phyloP scores from a whole-genome alignment of 2,888 invertebrate species.

The Cyclophora punctaria region DNA sequence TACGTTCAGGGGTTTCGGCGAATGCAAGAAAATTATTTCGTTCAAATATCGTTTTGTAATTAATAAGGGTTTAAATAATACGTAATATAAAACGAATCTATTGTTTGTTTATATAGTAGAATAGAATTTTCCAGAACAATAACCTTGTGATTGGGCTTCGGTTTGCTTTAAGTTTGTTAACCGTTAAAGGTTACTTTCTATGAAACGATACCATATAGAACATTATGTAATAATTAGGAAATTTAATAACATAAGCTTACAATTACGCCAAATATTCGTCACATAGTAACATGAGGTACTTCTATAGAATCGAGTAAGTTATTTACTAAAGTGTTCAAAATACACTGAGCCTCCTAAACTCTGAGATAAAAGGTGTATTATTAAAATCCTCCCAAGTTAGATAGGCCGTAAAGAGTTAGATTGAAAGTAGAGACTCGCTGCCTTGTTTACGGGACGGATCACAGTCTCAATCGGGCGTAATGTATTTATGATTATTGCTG shows the following conservation, averaged over 20 bases:
- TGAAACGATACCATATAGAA: too few relatives aligned
- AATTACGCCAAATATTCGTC: too few relatives aligned
- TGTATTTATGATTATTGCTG: conserved; percentile 74
- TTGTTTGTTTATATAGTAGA: too few relatives aligned
- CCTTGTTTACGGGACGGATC: conserved; percentile 67
- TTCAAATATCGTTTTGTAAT: conserved; percentile 20
- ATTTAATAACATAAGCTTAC: too few relatives aligned
- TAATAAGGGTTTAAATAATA: conserved; percentile 1
- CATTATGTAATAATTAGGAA: too few relatives aligned
- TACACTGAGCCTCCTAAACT: conserved; percentile 9
- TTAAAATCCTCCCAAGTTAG: conserved; percentile 68
- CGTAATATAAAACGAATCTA: too few relatives aligned
- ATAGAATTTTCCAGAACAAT: too few relatives aligned
- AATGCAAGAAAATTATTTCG: conserved; percentile 50
- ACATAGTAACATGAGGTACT: too few relatives aligned
- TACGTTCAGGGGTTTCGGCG: conserved; percentile 61
- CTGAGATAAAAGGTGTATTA: conserved; percentile 33
- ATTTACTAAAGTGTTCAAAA: conserved; percentile 1
- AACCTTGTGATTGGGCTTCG: neutral
- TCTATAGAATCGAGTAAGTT: too few relatives aligned
- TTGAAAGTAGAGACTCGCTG: conserved; percentile 38
- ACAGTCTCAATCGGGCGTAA: conserved; percentile 68
- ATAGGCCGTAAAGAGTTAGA: conserved; percentile 66
- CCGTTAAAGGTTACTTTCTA: too few relatives aligned
- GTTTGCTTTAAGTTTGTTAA: too few relatives aligned